Conservation (phyloP, 2,797 vertebrate species). For the Martes flavigula region DNA sequence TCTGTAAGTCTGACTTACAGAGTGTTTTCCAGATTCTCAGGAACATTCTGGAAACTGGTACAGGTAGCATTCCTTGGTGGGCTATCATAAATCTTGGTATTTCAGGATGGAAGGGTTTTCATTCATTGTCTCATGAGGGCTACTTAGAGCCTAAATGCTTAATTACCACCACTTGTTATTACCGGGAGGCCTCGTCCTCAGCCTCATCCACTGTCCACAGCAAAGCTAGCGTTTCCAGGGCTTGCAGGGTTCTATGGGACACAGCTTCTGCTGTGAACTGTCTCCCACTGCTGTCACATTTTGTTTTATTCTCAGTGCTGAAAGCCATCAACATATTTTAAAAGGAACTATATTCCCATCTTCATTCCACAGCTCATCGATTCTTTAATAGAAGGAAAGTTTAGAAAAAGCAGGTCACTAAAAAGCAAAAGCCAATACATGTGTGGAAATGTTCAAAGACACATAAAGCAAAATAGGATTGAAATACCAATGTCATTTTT, state of each 20-base stretch:
- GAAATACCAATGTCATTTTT: not conserved
- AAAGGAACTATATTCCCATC: not conserved
- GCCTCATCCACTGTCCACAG: no score
- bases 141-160: not conserved
- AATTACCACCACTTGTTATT: not conserved
- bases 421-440: not conserved
- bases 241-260: fast-evolving
- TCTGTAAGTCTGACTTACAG: not conserved
- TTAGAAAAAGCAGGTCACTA: conserved; percentile 7
- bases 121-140: not conserved
- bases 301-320: not conserved
- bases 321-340: not conserved
- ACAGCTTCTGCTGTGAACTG: not conserved
- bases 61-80: not conserved
- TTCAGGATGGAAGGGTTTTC: not conserved
- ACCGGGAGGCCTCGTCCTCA: not conserved
- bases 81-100: not conserved
- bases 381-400: not conserved
- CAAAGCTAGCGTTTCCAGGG: fast-evolving
- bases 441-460: conserved; percentile 42
- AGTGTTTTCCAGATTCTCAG: not conserved
- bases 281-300: not conserved
- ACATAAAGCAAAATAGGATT: not conserved
- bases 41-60: not conserved
- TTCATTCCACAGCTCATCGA: not conserved